Evolutionary conservation across 2,113 vertebrate species (phyloP).

Genomic region (Athene noctua): DNA sequence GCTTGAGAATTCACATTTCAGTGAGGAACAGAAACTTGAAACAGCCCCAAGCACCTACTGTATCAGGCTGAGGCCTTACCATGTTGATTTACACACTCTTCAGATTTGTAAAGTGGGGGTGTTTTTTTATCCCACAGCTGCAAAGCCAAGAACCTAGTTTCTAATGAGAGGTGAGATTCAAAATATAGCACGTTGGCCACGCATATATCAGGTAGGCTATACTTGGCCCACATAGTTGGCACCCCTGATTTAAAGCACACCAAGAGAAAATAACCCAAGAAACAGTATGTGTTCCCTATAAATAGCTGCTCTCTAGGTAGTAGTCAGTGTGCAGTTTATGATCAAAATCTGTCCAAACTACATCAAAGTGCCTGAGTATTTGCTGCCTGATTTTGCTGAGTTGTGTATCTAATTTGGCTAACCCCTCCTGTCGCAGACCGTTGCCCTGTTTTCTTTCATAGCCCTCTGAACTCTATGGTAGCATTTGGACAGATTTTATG

Average conservation of each 20-base stretch:
- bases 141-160: not conserved
- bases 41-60: not conserved
- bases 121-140: not conserved
- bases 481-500: not conserved
- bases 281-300: not conserved
- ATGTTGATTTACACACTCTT: not conserved
- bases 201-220: not conserved
- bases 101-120: not conserved
- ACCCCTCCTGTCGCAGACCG: not conserved
- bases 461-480: not conserved
- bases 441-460: not conserved
- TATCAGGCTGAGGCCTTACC: not conserved
- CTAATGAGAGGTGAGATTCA: not conserved
- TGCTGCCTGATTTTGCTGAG: not conserved
- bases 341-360: not conserved
- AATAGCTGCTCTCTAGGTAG: not conserved
- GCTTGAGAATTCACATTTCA: not conserved
- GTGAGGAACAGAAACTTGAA: not conserved
- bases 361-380: not conserved
- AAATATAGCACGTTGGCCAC: not conserved
- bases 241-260: not conserved
- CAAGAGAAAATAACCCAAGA: not conserved
- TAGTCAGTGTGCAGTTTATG: not conserved
- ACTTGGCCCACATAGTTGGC: not conserved
- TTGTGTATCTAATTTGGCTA: not conserved